These are phyloP conservation scores for Zaprionus davidi DNA, from an alignment of 1,140 invertebrate genomes.

Conservation along the genomic window DNA sequence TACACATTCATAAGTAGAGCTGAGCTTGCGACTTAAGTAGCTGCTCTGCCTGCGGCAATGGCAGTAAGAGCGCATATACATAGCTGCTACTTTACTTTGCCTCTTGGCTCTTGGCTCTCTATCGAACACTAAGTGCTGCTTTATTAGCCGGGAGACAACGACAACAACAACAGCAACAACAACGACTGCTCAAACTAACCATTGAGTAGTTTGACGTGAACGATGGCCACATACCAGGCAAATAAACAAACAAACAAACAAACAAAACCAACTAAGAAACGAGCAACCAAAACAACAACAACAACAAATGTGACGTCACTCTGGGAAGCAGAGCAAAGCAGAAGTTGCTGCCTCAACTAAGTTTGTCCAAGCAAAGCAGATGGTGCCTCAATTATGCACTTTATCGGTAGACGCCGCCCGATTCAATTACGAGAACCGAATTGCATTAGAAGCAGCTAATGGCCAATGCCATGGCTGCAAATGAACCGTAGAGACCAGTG, in stretches of 20 bases:
- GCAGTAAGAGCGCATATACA: constrained; percentile 30
- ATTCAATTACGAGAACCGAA: constrained; percentile 59
- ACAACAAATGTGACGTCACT: constrained; percentile 21
- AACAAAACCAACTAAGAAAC: constrained; percentile 31
- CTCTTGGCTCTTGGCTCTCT: constrained; percentile 16
- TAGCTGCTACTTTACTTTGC: constrained; percentile 18
- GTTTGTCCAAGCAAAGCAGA: constrained; percentile 15
- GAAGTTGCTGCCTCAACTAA: constrained; percentile 15
- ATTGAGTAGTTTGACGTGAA: constrained; percentile 37
- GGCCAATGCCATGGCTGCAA: constrained; percentile 40
- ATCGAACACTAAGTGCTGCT: constrained; percentile 70
- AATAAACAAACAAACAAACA: constrained; percentile 16
- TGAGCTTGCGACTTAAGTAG: constrained; percentile 56
- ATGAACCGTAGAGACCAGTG: constrained; percentile 14
- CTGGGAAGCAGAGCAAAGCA: constrained; percentile 5
- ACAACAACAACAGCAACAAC: constrained; percentile 8
- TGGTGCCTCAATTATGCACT: constrained; percentile 63
- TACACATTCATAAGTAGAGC: constrained; percentile 17
- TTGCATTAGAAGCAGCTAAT: constrained; percentile 54
- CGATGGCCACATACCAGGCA: constrained; percentile 20
- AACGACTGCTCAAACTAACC: constrained; percentile 15
- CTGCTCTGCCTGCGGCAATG: constrained; percentile 38
- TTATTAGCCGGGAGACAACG: constrained; percentile 67
- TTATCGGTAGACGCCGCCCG: constrained; percentile 33
- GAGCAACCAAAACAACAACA: constrained; percentile 24